Conservation (phyloP, 1,140 invertebrate species). For the Drosophila ananassae region DNA sequence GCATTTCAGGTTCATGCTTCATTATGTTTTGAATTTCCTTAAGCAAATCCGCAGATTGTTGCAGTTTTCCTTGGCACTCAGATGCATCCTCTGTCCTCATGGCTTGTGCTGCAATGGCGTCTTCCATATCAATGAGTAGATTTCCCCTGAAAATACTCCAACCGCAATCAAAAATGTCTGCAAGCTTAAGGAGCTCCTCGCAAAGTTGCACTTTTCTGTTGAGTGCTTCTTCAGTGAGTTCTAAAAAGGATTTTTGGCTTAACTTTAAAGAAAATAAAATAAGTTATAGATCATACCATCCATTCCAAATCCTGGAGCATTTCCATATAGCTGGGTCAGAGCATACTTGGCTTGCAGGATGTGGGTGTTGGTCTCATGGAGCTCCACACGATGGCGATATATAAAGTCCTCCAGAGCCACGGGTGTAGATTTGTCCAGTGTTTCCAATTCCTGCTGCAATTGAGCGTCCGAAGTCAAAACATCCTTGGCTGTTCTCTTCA, state of each 20-base stretch:
- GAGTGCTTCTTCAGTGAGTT: conserved; percentile 86
- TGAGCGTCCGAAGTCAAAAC: conserved; percentile 86
- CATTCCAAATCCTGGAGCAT: conserved; percentile 85
- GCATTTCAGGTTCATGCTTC: conserved; percentile 63
- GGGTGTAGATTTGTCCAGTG: conserved; percentile 85
- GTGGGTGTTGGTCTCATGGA: conserved; percentile 88
- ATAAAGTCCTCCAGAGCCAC: conserved; percentile 87
- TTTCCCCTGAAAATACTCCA: conserved; percentile 87
- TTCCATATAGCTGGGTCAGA: conserved; percentile 88
- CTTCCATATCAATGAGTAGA: conserved; percentile 88
- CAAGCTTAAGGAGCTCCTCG: conserved; percentile 87
- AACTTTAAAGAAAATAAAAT: background rate
- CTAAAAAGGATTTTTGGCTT: conserved; percentile 64
- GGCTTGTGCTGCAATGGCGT: conserved; percentile 85
- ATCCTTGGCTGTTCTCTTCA: conserved; percentile 85
- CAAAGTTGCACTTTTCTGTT: conserved; percentile 88
- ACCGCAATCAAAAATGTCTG: conserved; percentile 87
- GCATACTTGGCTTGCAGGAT: conserved; percentile 88
- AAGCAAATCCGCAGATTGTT: conserved; percentile 39
- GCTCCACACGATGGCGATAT: conserved; percentile 85
- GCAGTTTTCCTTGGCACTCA: conserved; percentile 48
- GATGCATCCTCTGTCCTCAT: conserved; percentile 69
- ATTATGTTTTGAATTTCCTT: conserved; percentile 61
- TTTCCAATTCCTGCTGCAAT: conserved; percentile 86
- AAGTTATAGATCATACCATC: conserved; percentile 83